Conservation (phyloP, 2,797 vertebrate genomes). For the Platyrinchus mystaceus region DNA sequence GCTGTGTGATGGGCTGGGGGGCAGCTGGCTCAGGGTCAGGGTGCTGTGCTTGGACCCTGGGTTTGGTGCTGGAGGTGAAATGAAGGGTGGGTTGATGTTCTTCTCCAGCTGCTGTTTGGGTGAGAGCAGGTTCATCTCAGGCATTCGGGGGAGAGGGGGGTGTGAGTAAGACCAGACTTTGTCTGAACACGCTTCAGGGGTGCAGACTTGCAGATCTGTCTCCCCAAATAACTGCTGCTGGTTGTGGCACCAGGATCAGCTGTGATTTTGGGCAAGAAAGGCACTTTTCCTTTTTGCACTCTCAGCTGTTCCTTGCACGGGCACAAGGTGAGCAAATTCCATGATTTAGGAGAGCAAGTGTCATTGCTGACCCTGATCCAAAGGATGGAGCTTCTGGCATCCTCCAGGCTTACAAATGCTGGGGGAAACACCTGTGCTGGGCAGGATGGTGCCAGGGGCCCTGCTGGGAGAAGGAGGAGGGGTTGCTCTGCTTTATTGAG, state of each 20-base stretch:
- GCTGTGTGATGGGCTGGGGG: background rate
- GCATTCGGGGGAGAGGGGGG: background rate
- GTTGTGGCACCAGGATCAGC: fast-evolving
- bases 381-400: background rate
- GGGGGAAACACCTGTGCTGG: background rate
- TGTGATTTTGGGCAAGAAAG: background rate
- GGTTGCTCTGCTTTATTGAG: background rate
- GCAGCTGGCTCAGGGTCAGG: background rate
- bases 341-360: background rate
- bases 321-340: background rate
- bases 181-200: fast-evolving
- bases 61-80: background rate
- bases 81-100: background rate
- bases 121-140: background rate
- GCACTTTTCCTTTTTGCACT: background rate
- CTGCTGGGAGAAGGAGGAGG: background rate
- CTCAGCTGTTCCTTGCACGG: background rate
- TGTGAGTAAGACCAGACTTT: background rate
- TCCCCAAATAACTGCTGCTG: background rate
- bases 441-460: background rate
- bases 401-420: background rate
- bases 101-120: background rate
- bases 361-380: background rate
- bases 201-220: background rate
- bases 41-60: background rate